Evolutionary conservation across 2,888 invertebrate species (phyloP), one percentile per base, ranked within the genome.

Genomic region (Drosophila paramelanica): DNA sequence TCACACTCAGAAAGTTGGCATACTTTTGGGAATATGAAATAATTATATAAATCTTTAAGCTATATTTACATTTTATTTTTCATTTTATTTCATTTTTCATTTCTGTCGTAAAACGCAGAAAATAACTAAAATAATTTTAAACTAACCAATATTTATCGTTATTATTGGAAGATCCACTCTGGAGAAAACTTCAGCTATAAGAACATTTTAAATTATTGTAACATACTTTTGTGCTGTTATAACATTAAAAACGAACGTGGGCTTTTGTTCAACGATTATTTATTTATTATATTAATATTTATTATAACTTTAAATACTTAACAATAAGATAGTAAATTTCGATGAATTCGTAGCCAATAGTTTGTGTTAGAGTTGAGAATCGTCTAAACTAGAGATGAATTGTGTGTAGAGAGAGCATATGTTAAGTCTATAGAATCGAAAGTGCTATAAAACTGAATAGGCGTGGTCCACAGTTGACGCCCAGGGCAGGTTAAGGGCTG

Each of bases 221-320:
- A 76, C 67, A 67, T 79, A 79, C 65, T 79, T 80, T 73, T 36
- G 56, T 81, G 83, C 81, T 23, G 13, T 0, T 0, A 5, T 0
- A 17, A 42, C 42, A 41, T 17, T 17, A 23, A 33, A 58, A 14
- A 5, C 0, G 3, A 1, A 6, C 2, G 1, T 3, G n/a, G 6
- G n/a, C 25, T 2, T 25, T 64, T 70, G 50, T 67, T 81, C 55
- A 87, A 83, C 74, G 79, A 64, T 77, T 79, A 49, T 75, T 75
- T 89, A 87, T 87, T 83, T 81, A 61, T 56, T 51, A 20, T 42
- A 36, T 45, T 45, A 33, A 43, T 33, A 53, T 53, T 33, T 61
- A 67, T 25, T 61, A 67, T 43, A 13, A 36, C 81, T 74, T 83
- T 83, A 83, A 83, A 89, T 83, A 83, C 83, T 89, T 89, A 83